Percentiles rank a stretch among this genome's conserved stretches.
Evolutionary conservation across 2,797 vertebrate genomes (phyloP).

Genomic region (Cyprinodon diabolis): DNA sequence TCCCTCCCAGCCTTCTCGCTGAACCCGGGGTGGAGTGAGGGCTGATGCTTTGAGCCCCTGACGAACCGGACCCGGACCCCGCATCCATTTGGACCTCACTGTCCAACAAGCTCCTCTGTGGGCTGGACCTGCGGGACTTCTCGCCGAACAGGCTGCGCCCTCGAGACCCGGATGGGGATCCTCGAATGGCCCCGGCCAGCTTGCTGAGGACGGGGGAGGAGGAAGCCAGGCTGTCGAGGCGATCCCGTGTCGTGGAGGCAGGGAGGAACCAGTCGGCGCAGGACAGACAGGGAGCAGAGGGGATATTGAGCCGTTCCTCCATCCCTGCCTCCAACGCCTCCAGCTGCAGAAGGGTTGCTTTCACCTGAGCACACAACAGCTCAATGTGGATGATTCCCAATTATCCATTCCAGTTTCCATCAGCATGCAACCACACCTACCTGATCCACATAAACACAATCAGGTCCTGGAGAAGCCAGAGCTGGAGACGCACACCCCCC

Average conservation of each 20-base stretch:
- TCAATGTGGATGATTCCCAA: background rate
- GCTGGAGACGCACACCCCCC: constrained; percentile 89
- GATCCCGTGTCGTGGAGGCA: constrained; percentile 75
- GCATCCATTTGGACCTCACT: constrained; percentile 73
- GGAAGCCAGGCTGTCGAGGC: constrained; percentile 77
- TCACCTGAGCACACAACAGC: constrained; percentile 69
- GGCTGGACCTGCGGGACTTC: constrained; percentile 77
- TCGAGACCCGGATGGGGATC: constrained; percentile 60
- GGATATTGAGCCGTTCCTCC: constrained; percentile 83
- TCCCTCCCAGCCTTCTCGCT: constrained; percentile 64
- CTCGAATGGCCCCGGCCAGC: constrained; percentile 76
- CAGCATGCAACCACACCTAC: constrained; percentile 32
- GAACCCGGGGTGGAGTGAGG: constrained; percentile 75
- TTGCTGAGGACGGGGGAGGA: constrained; percentile 79
- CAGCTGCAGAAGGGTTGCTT: constrained; percentile 90
- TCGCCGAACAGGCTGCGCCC: constrained; percentile 83
- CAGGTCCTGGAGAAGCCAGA: constrained; percentile 88
- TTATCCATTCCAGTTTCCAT: background rate
- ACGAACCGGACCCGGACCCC: constrained; percentile 42
- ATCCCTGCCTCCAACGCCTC: constrained; percentile 84
- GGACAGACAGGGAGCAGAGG: constrained; percentile 84
- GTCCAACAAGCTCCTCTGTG: constrained; percentile 79
- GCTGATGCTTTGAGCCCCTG: constrained; percentile 54
- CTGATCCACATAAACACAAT: constrained; percentile 95
- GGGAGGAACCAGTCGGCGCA: constrained; percentile 93